These are phyloP conservation scores for Metacarcinus magister DNA, from an alignment of 2,888 invertebrate genomes.

Conservation along the genomic window DNA sequence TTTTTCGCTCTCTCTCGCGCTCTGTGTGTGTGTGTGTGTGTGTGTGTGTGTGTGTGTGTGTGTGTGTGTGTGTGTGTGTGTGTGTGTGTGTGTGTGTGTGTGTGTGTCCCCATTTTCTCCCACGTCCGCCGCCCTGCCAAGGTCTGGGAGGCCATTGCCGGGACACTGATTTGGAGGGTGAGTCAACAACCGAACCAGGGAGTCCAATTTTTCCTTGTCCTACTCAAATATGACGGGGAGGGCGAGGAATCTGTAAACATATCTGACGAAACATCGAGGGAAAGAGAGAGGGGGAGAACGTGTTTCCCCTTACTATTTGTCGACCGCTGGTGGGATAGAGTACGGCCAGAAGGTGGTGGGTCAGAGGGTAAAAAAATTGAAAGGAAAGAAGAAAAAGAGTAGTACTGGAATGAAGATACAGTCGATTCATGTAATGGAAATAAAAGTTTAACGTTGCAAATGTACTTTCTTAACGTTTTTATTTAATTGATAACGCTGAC, in stretches of 20 bases:
- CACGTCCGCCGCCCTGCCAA: neutral
- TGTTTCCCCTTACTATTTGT: slow-evolving; percentile 11
- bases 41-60: too few species aligned
- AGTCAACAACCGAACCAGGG: slow-evolving; percentile 26
- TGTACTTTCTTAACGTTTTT: too few species aligned
- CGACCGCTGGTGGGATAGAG: neutral
- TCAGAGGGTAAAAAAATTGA: neutral
- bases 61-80: neutral
- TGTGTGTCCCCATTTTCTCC: neutral
- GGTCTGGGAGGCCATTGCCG: slow-evolving; percentile 21
- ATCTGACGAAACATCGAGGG: slow-evolving; percentile 36
- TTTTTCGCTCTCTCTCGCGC: neutral
- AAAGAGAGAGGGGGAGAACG: neutral
- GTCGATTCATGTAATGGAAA: neutral
- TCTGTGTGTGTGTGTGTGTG: neutral
- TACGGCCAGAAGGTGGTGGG: neutral
- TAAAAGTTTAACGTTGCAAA: too few species aligned
- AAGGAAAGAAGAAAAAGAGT: neutral
- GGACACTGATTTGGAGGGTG: slow-evolving; percentile 45
- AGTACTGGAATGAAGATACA: neutral
- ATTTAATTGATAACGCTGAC: too few species aligned
- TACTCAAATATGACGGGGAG: slow-evolving; percentile 36
- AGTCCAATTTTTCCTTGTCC: slow-evolving; percentile 45
- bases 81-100: neutral
- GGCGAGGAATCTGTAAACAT: slow-evolving; percentile 48